A percentile compares a stretch with the other conserved stretches of the same genome.
These are phyloP conservation scores for Sinocyclocheilus grahami DNA, from an alignment of 2,113 vertebrate species.

Conservation along the genomic window DNA sequence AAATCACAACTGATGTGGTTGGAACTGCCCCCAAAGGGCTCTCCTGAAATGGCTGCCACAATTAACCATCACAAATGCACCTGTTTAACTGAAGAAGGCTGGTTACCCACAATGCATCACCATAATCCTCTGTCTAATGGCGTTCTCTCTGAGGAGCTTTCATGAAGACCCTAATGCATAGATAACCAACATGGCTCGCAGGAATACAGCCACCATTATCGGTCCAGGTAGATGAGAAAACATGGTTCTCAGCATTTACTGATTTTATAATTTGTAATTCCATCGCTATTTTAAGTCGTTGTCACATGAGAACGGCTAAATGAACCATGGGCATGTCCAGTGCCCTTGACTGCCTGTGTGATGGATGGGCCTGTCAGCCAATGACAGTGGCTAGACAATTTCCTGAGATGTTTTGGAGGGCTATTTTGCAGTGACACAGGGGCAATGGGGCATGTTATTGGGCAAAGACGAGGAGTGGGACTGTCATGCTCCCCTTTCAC, in stretches of 20 bases:
- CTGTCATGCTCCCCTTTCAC: slow-evolving; percentile 19
- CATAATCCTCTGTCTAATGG: slow-evolving; percentile 17
- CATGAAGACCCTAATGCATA: slow-evolving; percentile 15
- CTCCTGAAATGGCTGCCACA: slow-evolving; percentile 3
- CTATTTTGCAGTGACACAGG: slow-evolving; percentile 60
- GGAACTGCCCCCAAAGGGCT: slow-evolving; percentile 21
- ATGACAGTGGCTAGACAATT: slow-evolving; percentile 58
- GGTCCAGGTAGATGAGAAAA: neutral
- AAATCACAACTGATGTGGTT: slow-evolving; percentile 27
- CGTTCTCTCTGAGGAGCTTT: slow-evolving; percentile 23
- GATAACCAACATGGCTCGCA: slow-evolving; percentile 68
- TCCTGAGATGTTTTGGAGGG: slow-evolving; percentile 54
- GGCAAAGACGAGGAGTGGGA: slow-evolving; percentile 41
- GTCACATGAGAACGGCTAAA: slow-evolving; percentile 42
- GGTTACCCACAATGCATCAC: slow-evolving; percentile 28
- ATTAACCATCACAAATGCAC: slow-evolving; percentile 39
- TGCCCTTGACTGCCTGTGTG: slow-evolving; percentile 53
- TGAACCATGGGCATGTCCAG: slow-evolving; percentile 42
- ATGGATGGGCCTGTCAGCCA: slow-evolving; percentile 61
- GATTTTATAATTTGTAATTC: slow-evolving; percentile 23
- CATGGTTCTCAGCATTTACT: neutral
- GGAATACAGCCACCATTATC: slow-evolving; percentile 85
- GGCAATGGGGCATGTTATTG: slow-evolving; percentile 63
- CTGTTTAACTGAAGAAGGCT: slow-evolving; percentile 21
- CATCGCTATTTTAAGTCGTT: slow-evolving; percentile 26